Evolutionary conservation across 2,797 vertebrate genomes (phyloP).

Genomic region (Peromyscus aztecus): DNA sequence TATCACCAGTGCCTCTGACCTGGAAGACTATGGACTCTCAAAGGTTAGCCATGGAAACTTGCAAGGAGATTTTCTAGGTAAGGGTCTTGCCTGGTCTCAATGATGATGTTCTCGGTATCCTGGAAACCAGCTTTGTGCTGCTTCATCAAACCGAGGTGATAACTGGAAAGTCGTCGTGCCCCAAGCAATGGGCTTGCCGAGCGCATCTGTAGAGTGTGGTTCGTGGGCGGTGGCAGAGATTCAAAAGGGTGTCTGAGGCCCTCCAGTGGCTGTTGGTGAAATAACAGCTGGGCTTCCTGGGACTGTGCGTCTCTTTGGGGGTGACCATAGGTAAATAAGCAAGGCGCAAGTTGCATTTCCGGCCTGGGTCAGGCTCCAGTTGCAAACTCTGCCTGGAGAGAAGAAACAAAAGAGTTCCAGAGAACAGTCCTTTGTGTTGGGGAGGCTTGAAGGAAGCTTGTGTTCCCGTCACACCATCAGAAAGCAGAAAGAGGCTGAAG

Average conservation of each 20-base stretch:
- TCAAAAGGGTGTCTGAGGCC: slow-evolving; percentile 88
- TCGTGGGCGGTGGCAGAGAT: slow-evolving; percentile 81
- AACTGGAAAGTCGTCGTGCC: slow-evolving; percentile 89
- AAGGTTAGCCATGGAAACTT: slow-evolving; percentile 91
- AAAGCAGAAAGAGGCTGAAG: neutral
- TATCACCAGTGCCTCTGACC: neutral
- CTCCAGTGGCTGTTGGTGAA: slow-evolving; percentile 89
- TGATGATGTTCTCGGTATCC: slow-evolving; percentile 73
- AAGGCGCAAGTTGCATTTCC: slow-evolving; percentile 80
- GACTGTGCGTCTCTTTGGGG: slow-evolving; percentile 84
- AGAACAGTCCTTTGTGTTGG: neutral
- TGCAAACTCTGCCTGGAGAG: slow-evolving; percentile 65
- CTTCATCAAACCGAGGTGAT: slow-evolving; percentile 91
- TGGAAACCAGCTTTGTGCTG: slow-evolving; percentile 67
- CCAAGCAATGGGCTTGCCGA: slow-evolving; percentile 83
- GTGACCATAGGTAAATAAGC: slow-evolving; percentile 90
- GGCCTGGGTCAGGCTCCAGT: neutral
- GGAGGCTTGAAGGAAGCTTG: neutral
- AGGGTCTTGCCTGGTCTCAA: slow-evolving; percentile 71
- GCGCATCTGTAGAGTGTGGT: slow-evolving; percentile 89
- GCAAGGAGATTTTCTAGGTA: slow-evolving; percentile 82
- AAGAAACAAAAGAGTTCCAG: slow-evolving; percentile 36
- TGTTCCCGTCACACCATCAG: neutral
- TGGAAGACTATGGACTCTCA: slow-evolving; percentile 68
- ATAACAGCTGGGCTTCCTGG: slow-evolving; percentile 90